phyloP scores from a whole-genome alignment of 2,888 invertebrate species.

The Lepidocyrtinus sp. region DNA sequence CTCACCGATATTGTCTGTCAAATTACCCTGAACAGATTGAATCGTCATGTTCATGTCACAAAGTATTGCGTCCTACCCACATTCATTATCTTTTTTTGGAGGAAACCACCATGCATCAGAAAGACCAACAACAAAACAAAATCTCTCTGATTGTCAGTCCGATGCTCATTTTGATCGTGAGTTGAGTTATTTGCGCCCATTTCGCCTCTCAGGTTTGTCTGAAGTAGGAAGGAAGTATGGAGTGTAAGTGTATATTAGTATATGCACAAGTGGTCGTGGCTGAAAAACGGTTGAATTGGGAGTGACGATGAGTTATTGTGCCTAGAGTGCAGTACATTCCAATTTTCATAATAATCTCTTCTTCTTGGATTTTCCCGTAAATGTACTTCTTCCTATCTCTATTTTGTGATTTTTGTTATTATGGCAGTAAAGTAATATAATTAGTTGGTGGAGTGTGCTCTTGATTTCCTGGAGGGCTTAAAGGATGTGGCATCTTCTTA shows the following conservation, averaged over 20 bases:
- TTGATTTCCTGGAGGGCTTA: conserved; percentile 56
- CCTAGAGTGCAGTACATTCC: conserved; percentile 33
- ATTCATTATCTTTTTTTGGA: conserved; percentile 48
- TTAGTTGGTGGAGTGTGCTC: conserved; percentile 56
- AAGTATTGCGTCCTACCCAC: conserved; percentile 44
- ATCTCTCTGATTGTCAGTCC: background rate
- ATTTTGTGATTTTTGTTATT: conserved; percentile 47
- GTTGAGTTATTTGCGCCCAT: conserved; percentile 27
- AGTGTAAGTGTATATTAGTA: background rate
- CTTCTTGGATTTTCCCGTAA: conserved; percentile 16
- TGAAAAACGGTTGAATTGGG: conserved; percentile 30
- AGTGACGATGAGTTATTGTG: conserved; percentile 61
- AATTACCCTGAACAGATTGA: conserved; percentile 64
- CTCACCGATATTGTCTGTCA: conserved; percentile 65
- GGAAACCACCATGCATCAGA: conserved; percentile 21
- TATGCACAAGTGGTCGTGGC: background rate
- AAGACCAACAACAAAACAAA: background rate
- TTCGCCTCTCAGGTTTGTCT: background rate
- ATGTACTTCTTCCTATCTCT: background rate
- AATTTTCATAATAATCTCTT: background rate
- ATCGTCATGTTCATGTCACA: conserved; percentile 62
- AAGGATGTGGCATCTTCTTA: conserved; percentile 58
- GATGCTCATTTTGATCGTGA: conserved; percentile 44
- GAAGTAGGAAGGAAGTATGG: background rate
- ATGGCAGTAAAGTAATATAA: conserved; percentile 41